Evolutionary conservation across 2,888 invertebrate genomes (phyloP).

Genomic region (Dermolepida albohirtum): DNA sequence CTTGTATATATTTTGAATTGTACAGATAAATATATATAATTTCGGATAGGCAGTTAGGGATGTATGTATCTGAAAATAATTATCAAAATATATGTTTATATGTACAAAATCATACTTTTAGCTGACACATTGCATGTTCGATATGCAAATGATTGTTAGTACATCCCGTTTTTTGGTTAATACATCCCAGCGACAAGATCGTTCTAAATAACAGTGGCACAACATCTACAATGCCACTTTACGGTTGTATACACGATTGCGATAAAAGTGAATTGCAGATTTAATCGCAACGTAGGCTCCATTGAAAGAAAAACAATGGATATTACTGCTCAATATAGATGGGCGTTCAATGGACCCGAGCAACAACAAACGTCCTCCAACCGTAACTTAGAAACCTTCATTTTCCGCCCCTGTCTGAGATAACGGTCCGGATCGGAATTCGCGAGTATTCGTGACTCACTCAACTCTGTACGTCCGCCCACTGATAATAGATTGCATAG

Average conservation of each 20-base stretch:
- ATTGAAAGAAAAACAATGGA: constrained; percentile 38
- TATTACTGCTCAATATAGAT: constrained; percentile 37
- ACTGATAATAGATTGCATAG: constrained; percentile 19
- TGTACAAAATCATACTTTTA: too few relatives aligned
- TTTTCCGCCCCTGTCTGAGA: constrained; percentile 32
- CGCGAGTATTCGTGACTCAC: constrained; percentile 17
- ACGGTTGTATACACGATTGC: constrained; percentile 23
- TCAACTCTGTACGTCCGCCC: constrained; percentile 12
- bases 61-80: too few relatives aligned
- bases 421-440: constrained; percentile 29
- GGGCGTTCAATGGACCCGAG: constrained; percentile 35
- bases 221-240: constrained; percentile 14
- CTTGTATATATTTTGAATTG: too few relatives aligned
- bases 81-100: too few relatives aligned
- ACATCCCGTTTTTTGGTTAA: too few relatives aligned
- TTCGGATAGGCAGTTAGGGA: too few relatives aligned
- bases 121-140: too few relatives aligned
- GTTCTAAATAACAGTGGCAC: neutral
- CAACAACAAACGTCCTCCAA: constrained; percentile 31
- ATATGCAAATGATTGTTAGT: too few relatives aligned
- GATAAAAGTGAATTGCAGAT: constrained; percentile 36
- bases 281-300: constrained; percentile 28
- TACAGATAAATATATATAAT: too few relatives aligned
- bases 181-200: too few relatives aligned
- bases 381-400: constrained; percentile 23